Evolutionary conservation across 2,113 vertebrate genomes (phyloP).

Genomic region (Bostrychus sinensis): DNA sequence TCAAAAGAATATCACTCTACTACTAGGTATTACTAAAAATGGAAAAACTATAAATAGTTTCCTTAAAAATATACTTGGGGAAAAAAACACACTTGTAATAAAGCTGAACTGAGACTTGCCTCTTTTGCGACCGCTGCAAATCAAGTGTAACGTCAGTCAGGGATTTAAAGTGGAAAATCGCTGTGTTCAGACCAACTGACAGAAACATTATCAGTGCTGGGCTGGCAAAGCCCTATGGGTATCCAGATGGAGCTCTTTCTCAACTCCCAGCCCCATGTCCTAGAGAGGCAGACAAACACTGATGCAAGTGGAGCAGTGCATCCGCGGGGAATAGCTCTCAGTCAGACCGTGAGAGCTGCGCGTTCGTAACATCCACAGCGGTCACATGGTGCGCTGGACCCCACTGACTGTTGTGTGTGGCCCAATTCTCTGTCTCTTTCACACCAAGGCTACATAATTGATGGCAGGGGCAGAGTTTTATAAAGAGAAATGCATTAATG

Average conservation of each 20-base stretch:
- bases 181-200: constrained; percentile 12
- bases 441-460: constrained; percentile 69
- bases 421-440: constrained; percentile 43
- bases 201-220: constrained; percentile 30
- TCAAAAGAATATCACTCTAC: not conserved
- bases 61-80: not conserved
- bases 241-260: constrained; percentile 62
- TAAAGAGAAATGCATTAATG: constrained; percentile 63
- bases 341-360: constrained; percentile 61
- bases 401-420: constrained; percentile 47
- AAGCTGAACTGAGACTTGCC: constrained; percentile 10
- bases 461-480: constrained; percentile 67
- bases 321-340: constrained; percentile 67
- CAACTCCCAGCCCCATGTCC: constrained; percentile 55
- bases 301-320: constrained; percentile 71
- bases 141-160: not conserved
- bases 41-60: not conserved
- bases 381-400: constrained; percentile 63
- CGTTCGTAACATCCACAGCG: constrained; percentile 49
- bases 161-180: constrained; percentile 30
- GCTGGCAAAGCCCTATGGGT: constrained; percentile 51
- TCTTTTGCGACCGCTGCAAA: constrained; percentile 2
- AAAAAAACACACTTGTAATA: not conserved
- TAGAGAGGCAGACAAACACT: constrained; percentile 59
- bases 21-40: not conserved